A percentile compares a stretch with the other conserved stretches of the same genome.
phyloP scores from a whole-genome alignment of 2,888 invertebrate genomes.

The Cheilosia grossa region DNA sequence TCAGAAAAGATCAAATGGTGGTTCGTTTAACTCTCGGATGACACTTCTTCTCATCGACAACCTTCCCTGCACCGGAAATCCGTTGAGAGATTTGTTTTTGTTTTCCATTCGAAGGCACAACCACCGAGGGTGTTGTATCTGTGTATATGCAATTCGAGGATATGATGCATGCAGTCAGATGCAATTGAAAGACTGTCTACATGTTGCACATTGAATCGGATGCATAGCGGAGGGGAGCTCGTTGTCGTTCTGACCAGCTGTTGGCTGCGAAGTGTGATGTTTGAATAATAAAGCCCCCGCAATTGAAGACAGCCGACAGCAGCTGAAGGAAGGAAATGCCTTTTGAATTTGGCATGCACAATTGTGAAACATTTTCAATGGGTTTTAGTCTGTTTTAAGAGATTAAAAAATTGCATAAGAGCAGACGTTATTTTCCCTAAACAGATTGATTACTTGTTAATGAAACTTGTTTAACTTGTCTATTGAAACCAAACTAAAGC shows the following conservation, averaged over 20 bases:
- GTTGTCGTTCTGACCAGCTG: constrained; percentile 44
- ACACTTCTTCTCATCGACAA: constrained; percentile 41
- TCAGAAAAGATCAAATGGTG: constrained; percentile 36
- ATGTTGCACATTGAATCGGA: constrained; percentile 37
- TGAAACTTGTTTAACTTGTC: too few species aligned
- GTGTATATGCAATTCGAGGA: constrained; percentile 39
- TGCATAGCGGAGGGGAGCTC: constrained; percentile 15
- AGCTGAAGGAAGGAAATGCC: constrained; percentile 17
- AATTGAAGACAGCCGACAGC: constrained; percentile 7
- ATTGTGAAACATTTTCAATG: neutral
- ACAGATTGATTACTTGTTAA: too few species aligned
- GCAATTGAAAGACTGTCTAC: constrained; percentile 53
- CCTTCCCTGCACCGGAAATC: constrained; percentile 69
- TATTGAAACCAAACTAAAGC: too few species aligned
- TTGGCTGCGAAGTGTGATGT: constrained; percentile 40
- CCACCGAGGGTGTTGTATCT: constrained; percentile 32
- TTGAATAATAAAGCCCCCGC: constrained; percentile 1
- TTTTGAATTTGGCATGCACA: neutral
- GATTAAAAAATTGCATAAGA: too few species aligned
- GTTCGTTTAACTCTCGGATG: constrained; percentile 28
- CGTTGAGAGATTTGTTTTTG: constrained; percentile 62
- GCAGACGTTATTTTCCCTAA: too few species aligned
- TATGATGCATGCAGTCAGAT: constrained; percentile 18
- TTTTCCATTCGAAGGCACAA: constrained; percentile 31
- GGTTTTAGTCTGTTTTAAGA: neutral